phyloP scores from a whole-genome alignment of 2,113 vertebrate species.

The Herpailurus yagouaroundi region DNA sequence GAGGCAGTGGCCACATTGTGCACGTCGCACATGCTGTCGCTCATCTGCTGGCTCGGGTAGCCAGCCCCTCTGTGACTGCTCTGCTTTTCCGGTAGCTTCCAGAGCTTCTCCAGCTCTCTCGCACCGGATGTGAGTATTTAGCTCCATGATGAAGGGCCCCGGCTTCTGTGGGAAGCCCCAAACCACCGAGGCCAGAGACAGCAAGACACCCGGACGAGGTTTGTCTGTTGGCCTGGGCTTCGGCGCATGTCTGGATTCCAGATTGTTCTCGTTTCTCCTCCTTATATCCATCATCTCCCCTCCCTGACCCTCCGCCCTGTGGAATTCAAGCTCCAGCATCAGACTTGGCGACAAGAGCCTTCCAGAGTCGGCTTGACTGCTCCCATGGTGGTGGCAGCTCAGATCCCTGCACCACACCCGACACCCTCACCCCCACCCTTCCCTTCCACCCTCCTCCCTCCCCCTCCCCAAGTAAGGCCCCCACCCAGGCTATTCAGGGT shows the following conservation, averaged over 20 bases:
- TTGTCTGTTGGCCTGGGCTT: neutral
- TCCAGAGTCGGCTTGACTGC: neutral
- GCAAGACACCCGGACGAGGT: neutral
- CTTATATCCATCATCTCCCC: neutral
- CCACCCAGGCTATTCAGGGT: rapidly evolving
- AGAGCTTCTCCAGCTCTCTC: too few species aligned
- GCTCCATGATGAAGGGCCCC: neutral
- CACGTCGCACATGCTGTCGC: rapidly evolving
- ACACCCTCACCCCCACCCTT: neutral
- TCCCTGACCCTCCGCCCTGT: neutral
- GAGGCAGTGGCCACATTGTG: neutral
- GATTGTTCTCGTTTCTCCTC: neutral
- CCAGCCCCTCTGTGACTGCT: too few species aligned
- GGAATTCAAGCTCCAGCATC: neutral
- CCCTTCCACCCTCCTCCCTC: neutral
- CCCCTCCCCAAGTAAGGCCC: neutral
- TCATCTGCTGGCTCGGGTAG: neutral
- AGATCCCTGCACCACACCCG: neutral
- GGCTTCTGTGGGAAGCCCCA: neutral
- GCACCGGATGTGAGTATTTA: neutral
- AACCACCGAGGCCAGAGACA: neutral
- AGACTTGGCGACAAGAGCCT: neutral
- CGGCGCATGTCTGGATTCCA: rapidly evolving
- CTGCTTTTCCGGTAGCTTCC: neutral
- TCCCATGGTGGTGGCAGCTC: rapidly evolving